phyloP scores from a whole-genome alignment of 2,888 invertebrate species.

The Nomada hirtipes region DNA sequence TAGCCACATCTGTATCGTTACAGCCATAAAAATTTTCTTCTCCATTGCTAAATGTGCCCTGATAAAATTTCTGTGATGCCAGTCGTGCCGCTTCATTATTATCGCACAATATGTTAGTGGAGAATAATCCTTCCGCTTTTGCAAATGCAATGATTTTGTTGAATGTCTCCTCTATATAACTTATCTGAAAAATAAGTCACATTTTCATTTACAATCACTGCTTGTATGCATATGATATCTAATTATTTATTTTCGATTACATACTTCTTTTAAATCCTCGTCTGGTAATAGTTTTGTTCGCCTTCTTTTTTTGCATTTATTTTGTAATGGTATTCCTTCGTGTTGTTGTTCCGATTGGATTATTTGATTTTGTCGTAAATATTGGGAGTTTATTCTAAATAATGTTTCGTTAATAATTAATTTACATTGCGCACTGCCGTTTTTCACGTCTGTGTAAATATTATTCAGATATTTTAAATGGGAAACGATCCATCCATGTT shows the following conservation, averaged over 20 bases:
- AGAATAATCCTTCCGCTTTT: constrained; percentile 73
- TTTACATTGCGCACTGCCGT: constrained; percentile 62
- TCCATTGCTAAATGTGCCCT: constrained; percentile 77
- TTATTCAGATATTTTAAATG: constrained; percentile 84
- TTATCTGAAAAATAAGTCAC: constrained; percentile 74
- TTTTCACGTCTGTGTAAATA: constrained; percentile 82
- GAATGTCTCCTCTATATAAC: constrained; percentile 75
- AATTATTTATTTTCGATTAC: constrained; percentile 22
- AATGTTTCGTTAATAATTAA: constrained; percentile 82
- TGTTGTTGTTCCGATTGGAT: constrained; percentile 45
- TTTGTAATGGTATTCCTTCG: constrained; percentile 67
- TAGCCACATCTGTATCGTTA: constrained; percentile 85
- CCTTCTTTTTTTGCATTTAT: constrained; percentile 79
- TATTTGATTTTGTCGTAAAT: constrained; percentile 79
- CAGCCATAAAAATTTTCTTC: constrained; percentile 85
- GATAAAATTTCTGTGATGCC: constrained; percentile 82
- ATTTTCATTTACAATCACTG: constrained; percentile 56
- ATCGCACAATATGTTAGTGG: constrained; percentile 63
- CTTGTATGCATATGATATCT: neutral
- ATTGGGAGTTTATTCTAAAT: constrained; percentile 85
- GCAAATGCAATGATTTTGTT: constrained; percentile 70
- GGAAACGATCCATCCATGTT: constrained; percentile 85
- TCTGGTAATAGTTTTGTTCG: constrained; percentile 65
- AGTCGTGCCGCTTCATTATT: constrained; percentile 82
- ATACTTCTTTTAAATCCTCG: constrained; percentile 75